These are phyloP conservation scores for Brienomyrus brachyistius DNA, from an alignment of 2,113 vertebrate genomes.

Conservation along the genomic window DNA sequence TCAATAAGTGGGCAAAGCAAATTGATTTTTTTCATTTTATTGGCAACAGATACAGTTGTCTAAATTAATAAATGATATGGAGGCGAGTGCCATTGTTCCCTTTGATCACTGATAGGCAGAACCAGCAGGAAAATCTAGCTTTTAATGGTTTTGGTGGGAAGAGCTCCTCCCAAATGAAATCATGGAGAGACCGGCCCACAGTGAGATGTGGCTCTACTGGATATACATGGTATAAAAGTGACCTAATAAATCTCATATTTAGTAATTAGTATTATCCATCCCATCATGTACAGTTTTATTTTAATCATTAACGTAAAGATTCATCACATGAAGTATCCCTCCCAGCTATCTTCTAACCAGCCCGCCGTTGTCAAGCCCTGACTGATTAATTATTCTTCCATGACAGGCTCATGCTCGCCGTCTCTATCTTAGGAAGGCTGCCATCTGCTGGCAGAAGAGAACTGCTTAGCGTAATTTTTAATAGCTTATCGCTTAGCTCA, in stretches of 20 bases:
- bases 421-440: background rate
- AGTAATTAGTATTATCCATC: slow-evolving; percentile 1
- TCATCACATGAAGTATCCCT: background rate
- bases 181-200: background rate
- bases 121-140: background rate
- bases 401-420: background rate
- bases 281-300: slow-evolving; percentile 3
- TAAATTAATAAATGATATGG: background rate
- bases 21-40: background rate
- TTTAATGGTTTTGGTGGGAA: background rate
- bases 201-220: background rate
- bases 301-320: slow-evolving; percentile 4
- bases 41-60: background rate
- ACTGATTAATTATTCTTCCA: background rate
- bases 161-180: background rate
- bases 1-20: background rate
- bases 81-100: background rate
- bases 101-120: background rate
- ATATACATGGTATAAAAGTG: background rate
- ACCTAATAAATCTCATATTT: background rate
- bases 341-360: background rate
- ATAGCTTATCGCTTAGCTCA: background rate
- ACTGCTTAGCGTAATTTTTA: background rate
- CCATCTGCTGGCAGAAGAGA: background rate
- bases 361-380: background rate